phyloP scores from a whole-genome alignment of 2,888 invertebrate genomes.

The Autographa pulchrina region DNA sequence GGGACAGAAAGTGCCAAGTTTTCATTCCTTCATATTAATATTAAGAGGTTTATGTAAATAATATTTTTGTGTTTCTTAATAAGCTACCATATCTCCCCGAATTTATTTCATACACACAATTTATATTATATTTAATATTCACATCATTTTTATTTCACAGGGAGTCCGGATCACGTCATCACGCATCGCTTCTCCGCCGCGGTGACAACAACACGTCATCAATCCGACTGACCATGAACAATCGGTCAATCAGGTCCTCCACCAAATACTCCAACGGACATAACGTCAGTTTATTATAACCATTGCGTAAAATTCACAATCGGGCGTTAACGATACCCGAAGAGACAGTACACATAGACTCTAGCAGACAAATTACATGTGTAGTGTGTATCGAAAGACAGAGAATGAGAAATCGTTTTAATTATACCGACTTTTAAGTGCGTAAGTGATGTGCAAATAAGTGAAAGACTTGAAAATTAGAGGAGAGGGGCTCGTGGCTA shows the following conservation, averaged over 20 bases:
- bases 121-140: background rate
- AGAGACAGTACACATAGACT: conserved; percentile 55
- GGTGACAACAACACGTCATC: conserved; percentile 84
- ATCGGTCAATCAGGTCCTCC: conserved; percentile 80
- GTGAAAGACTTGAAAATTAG: no score
- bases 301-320: conserved; percentile 56
- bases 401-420: conserved; percentile 53
- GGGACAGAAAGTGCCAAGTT: background rate
- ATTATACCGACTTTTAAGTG: conserved; percentile 54
- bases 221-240: conserved; percentile 77
- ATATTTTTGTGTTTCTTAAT: background rate
- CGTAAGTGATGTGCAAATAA: conserved; percentile 21
- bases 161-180: conserved; percentile 78
- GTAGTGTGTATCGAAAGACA: conserved; percentile 68
- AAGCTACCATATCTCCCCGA: background rate
- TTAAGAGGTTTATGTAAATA: conserved; percentile 4
- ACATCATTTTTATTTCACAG: conserved; percentile 65
- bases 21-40: background rate
- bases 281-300: conserved; percentile 83
- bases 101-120: no score
- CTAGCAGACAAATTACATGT: conserved; percentile 63
- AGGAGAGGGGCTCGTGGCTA: no score
- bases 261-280: conserved; percentile 82
- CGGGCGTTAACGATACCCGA: conserved; percentile 52
- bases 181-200: conserved; percentile 80